These are phyloP conservation scores for Carettochelys insculpta DNA, from an alignment of 2,113 vertebrate genomes.

Conservation along the genomic window DNA sequence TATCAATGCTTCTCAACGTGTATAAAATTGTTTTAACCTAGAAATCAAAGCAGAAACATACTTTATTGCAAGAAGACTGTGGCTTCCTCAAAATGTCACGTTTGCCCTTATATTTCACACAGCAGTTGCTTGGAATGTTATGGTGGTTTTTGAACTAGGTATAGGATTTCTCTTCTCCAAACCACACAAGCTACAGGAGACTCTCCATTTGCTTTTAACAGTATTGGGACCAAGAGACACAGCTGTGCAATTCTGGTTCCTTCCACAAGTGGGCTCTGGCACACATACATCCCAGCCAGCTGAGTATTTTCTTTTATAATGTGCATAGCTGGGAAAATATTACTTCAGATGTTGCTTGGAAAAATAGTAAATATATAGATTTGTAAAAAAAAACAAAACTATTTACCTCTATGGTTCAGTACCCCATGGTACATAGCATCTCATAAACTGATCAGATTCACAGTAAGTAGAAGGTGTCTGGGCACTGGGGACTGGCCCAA, in stretches of 20 bases:
- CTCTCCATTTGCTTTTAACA: conserved; percentile 2
- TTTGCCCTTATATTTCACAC: conserved; percentile 21
- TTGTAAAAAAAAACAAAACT: conserved; percentile 14
- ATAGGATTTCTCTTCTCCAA: conserved; percentile 44
- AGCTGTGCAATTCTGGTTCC: neutral
- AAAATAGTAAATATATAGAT: conserved; percentile 42
- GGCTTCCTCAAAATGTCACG: conserved; percentile 41
- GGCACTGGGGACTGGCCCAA: conserved; percentile 58
- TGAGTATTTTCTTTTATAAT: neutral
- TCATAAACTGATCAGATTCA: conserved; percentile 56
- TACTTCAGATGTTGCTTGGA: conserved; percentile 54
- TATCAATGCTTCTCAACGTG: conserved; percentile 26
- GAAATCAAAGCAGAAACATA: conserved; percentile 46
- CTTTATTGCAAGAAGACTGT: conserved; percentile 38
- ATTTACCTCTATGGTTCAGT: conserved; percentile 44
- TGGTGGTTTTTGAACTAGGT: neutral
- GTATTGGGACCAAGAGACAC: neutral
- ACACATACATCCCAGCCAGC: neutral
- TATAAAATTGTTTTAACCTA: conserved; percentile 50
- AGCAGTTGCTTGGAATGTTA: conserved; percentile 56
- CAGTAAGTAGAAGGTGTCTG: conserved; percentile 57
- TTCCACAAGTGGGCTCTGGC: conserved; percentile 62
- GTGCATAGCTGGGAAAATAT: neutral
- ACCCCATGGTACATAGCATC: conserved; percentile 61
- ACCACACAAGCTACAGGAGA: neutral